Evolutionary conservation across 2,888 invertebrate genomes (phyloP), one percentile per base, ranked within the genome.

Genomic region (Monopis laevigella): DNA sequence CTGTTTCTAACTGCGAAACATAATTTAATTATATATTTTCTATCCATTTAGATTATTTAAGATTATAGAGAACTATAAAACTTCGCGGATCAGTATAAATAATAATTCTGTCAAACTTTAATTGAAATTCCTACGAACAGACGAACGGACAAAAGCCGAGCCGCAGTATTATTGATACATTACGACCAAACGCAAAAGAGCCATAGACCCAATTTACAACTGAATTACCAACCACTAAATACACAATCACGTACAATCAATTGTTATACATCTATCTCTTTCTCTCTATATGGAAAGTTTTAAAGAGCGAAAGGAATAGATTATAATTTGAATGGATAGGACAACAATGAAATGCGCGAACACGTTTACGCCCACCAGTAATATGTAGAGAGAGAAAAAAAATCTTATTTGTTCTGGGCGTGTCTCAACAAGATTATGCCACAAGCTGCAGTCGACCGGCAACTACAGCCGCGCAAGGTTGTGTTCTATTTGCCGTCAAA

Each of bases 141-240:
- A 36, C 42, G 30, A 49, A 54, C 53, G 51, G 48, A 51, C 56
- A 66, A 65, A n/a, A n/a, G n/a, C n/a, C n/a, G n/a, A 69, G 65
- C 54, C 56, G 59, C 63, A 58, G 55, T 69, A 70, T 69, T 78
- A 78, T 80, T 78, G 77, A 80, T 75, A 80, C 78, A 78, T 78
- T 80, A 80, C 63, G 67, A 63, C 11, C 16, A 51, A 54, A 52
- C 62, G 70, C 69, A 55, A 74, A 73, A 75, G 74, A 74, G 70
- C 69, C 65, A 64, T 72, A 60, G 44, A 58, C n/a, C n/a, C 69
- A 69, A 77, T 78, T 78, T 74, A 75, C 77, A 77, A 71, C 72
- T 68, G 77, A 72, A 75, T 77, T 74, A 77, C 77, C 77, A 78
- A 78, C 75, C 74, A 67, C 71, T 74, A 75, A 77, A 72, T 62